Evolutionary conservation across 92 coral and sea anemone genomes (phyloP).

Genomic region (Siderastrea radians): DNA sequence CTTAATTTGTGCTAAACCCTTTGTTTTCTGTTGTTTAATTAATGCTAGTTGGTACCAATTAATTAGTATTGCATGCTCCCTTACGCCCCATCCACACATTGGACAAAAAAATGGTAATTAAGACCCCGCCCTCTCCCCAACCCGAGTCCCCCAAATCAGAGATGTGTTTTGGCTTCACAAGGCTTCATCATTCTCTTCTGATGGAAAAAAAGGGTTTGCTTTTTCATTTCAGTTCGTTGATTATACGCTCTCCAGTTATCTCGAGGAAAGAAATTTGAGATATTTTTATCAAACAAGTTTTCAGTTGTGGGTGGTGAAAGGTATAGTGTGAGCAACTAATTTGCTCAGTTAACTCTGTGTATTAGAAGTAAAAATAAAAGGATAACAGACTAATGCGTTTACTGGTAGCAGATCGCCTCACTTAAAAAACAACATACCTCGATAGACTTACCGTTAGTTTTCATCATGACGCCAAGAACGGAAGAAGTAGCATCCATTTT

Average conservation of each 20-base stretch:
- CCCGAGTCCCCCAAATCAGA: no score
- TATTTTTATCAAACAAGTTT: not conserved
- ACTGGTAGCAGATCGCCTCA: not conserved
- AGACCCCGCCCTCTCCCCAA: not conserved
- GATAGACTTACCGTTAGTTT: not conserved
- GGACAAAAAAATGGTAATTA: no score
- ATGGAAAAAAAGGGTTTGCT: not conserved
- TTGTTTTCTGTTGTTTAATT: not conserved
- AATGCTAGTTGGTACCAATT: no score
- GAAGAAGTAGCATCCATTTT: not conserved
- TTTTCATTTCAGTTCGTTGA: not conserved
- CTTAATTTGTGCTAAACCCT: not conserved
- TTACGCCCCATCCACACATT: no score
- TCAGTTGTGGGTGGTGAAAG: not conserved
- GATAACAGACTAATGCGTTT: conserved; percentile 8
- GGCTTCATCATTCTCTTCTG: not conserved
- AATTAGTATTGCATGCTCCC: not conserved
- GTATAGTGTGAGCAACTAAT: conserved; percentile 19
- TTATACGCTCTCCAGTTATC: not conserved
- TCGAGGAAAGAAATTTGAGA: not conserved
- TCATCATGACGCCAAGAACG: not conserved
- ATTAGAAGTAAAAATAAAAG: not conserved
- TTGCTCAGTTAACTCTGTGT: not conserved
- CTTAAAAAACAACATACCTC: not conserved
- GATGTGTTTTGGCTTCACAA: no score